phyloP scores from a whole-genome alignment of 2,888 invertebrate genomes.

The Tiliacea citrago region DNA sequence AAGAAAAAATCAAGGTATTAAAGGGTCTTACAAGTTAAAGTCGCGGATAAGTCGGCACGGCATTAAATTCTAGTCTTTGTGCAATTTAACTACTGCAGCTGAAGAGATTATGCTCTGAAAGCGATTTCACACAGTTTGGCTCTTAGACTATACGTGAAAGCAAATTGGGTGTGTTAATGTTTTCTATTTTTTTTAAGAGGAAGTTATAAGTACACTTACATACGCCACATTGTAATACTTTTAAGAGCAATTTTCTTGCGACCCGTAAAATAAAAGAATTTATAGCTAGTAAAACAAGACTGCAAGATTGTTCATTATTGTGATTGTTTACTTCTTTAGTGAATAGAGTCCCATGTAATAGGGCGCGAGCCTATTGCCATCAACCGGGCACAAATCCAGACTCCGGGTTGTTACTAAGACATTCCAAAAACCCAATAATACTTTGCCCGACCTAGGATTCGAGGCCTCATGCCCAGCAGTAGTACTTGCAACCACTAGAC shows the following conservation, averaged over 20 bases:
- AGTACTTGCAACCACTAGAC: not conserved
- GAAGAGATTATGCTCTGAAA: slow-evolving; percentile 74
- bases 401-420: not conserved
- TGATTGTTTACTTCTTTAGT: not conserved
- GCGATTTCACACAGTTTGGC: slow-evolving; percentile 73
- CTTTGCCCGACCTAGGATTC: not conserved
- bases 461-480: not conserved
- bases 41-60: slow-evolving; percentile 74
- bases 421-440: not conserved
- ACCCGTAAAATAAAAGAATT: not conserved
- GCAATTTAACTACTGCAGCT: slow-evolving; percentile 82
- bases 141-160: slow-evolving; percentile 57
- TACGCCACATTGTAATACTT: not conserved
- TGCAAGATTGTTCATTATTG: not conserved
- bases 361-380: not conserved
- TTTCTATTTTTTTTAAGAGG: not conserved
- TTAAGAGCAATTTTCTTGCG: not conserved
- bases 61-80: slow-evolving; percentile 84
- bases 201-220: not conserved
- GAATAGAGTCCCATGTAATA: not conserved
- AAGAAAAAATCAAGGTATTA: slow-evolving; percentile 70
- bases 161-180: slow-evolving; percentile 1
- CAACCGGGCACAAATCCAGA: not conserved
- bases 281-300: not conserved
- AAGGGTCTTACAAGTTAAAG: slow-evolving; percentile 76